Evolutionary conservation across 2,113 vertebrate species (phyloP).

Genomic region (Pycnonotus jocosus): DNA sequence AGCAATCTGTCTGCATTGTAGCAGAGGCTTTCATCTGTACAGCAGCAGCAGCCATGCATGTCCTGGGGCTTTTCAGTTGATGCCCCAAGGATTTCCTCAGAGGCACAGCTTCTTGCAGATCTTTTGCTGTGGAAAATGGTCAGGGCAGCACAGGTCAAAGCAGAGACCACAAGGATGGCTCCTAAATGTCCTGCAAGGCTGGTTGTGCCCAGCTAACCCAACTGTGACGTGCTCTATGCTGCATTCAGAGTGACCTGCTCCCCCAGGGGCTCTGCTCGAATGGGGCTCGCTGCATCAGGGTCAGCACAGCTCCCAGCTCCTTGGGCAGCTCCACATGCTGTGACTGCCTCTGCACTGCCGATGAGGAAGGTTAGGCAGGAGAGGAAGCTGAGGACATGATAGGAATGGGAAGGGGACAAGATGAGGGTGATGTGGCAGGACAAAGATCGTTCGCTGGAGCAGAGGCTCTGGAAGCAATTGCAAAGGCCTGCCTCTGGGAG

Average conservation of each 20-base stretch:
- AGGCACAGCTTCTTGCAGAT: neutral
- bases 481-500: neutral
- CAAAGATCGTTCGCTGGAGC: fast-evolving
- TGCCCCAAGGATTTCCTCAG: neutral
- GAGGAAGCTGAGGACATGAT: neutral
- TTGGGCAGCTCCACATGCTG: fast-evolving
- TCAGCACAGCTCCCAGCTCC: neutral
- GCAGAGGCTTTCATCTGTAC: neutral
- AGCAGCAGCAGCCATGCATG: neutral
- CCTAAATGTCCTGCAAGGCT: fast-evolving
- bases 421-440: neutral
- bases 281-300: fast-evolving
- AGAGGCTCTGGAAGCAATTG: neutral
- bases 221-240: neutral
- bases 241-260: neutral
- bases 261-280: neutral
- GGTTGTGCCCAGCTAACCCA: neutral
- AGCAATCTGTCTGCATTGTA: neutral
- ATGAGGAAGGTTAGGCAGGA: neutral
- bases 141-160: neutral
- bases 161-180: neutral
- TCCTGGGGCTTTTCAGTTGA: neutral
- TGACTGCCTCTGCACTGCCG: neutral
- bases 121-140: neutral
- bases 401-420: neutral